Conservation (phyloP, 2,797 vertebrate genomes). For the Halcyon badia region DNA sequence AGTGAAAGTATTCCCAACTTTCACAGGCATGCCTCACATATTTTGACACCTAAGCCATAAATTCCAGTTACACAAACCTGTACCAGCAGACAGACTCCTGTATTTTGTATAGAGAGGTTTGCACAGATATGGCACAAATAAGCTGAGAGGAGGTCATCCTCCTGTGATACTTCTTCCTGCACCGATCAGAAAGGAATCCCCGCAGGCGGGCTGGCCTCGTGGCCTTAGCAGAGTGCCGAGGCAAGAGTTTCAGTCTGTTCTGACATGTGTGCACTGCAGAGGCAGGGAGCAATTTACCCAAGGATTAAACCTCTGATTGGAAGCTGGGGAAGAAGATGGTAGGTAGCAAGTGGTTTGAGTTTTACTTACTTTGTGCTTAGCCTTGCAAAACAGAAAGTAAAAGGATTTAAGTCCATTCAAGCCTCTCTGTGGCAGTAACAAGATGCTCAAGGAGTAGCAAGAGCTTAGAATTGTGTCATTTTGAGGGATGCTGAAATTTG, state of each 20-base stretch:
- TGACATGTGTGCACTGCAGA: rapidly evolving
- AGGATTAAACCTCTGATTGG: background rate
- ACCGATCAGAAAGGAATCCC: background rate
- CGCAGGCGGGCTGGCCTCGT: background rate
- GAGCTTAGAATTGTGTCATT: background rate
- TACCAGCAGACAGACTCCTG: background rate
- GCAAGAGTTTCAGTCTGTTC: background rate
- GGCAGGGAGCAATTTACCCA: background rate
- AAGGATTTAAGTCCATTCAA: background rate
- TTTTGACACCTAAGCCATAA: background rate
- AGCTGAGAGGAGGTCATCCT: background rate
- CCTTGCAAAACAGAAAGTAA: background rate
- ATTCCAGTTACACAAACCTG: background rate
- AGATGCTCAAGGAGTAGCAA: background rate
- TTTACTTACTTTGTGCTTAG: background rate
- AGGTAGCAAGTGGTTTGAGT: background rate
- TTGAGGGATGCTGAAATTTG: background rate
- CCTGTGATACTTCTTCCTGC: background rate
- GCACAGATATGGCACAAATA: background rate
- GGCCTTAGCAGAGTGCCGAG: background rate
- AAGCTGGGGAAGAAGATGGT: background rate
- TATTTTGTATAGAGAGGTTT: background rate
- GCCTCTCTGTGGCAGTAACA: background rate
- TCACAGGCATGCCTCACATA: background rate
- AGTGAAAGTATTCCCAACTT: background rate